Evolutionary conservation across 2,888 invertebrate species (phyloP), one percentile per base, ranked within the genome.

Genomic region (Ectobius pallidus): DNA sequence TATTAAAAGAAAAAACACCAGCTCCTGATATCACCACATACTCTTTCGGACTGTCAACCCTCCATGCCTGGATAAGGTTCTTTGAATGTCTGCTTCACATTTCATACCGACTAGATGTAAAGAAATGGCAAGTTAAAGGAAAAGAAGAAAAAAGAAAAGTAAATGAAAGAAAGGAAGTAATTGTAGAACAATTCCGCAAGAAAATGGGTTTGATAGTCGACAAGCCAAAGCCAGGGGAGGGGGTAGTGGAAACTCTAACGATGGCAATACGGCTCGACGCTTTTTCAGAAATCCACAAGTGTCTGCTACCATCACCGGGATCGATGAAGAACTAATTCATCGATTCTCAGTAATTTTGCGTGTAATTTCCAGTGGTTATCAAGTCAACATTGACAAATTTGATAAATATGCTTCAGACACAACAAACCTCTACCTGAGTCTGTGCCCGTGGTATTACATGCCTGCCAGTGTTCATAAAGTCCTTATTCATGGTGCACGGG

Each of bases 31-130:
- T 14, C 39, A 39, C 16, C 1, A 55, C 20, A 1, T 25, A 55
- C 14, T 52, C 30, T 16, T 55, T 79, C 71, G 78, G 78, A 42
- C 65, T 79, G 67, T 80, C 79, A 44, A 73, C 75, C 44, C 74
- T 80, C 42, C 79, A 80, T 77, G 77, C 78, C 3, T 80, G 79
- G 79, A 80, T 79, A n/a, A 75, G 78, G 20, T 79, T 78, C 73
- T 80, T 79, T 71, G 79, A 81, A 71, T 80, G 77, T 72, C 74
- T 79, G 6, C 69, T 81, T 55, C 78, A 81, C 71, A 70, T 80
- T 22, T 72, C 78, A 9, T 81, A 80, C 73, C 78, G n/a, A 9
- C 42, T 67, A 7, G 9, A 46, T 18, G n/a, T 67, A 16, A 55
- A 55, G 25, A 34, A 16, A 52, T 81, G 80, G 80, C 80, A 80